A percentile compares a stretch with the other conserved stretches of the same genome.
Evolutionary conservation across 1,140 invertebrate genomes (phyloP).

Genomic region (Lepidurus apus): DNA sequence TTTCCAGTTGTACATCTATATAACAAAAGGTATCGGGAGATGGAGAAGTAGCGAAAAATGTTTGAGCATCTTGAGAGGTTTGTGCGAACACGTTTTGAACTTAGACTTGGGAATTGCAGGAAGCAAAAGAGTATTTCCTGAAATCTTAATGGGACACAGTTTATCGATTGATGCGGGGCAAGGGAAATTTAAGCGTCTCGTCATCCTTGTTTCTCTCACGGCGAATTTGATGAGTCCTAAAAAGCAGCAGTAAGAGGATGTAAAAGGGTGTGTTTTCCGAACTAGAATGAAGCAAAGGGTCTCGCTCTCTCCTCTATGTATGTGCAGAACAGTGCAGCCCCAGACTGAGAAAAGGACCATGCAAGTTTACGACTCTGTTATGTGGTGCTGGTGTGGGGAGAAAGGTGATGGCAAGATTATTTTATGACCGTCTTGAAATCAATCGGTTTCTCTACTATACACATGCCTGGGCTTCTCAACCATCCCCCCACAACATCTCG

Average conservation of each 20-base stretch:
- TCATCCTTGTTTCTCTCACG: constrained; percentile 12
- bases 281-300: background rate
- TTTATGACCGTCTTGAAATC: constrained; percentile 22
- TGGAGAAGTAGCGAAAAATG: background rate
- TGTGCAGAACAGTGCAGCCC: background rate
- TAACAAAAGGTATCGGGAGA: background rate
- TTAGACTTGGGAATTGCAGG: background rate
- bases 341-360: background rate
- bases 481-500: background rate
- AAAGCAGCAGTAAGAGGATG: constrained; percentile 1
- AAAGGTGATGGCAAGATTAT: constrained; percentile 18
- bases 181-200: background rate
- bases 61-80: background rate
- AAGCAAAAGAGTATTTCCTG: background rate
- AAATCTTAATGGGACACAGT: constrained; percentile 27
- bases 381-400: constrained; percentile 12
- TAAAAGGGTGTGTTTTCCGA: background rate
- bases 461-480: background rate
- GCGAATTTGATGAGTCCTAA: constrained; percentile 21
- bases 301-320: background rate
- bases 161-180: background rate
- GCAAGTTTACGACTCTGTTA: constrained; percentile 13
- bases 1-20: background rate
- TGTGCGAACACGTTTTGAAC: background rate
- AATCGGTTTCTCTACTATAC: constrained; percentile 16